A percentile compares a stretch with the other conserved stretches of the same genome.
Evolutionary conservation across 2,888 invertebrate species (phyloP).

Genomic region (Mythimna loreyi): DNA sequence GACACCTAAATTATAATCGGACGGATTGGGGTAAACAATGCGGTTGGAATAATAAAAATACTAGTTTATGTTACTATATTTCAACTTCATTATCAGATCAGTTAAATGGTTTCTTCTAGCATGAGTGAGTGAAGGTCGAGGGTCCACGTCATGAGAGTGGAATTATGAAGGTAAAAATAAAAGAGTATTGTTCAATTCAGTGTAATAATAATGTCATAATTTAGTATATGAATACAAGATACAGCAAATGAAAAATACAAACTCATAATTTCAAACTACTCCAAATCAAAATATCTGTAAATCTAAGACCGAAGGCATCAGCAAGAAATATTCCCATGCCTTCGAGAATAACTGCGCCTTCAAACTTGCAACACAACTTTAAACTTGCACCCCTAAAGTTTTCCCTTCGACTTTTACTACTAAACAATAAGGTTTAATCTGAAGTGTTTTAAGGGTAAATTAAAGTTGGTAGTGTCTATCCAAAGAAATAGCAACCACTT

Average conservation of each 20-base stretch:
- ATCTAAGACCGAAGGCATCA: conserved; percentile 23
- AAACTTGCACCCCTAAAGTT: not conserved
- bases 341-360: conserved; percentile 46
- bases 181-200: too few species aligned
- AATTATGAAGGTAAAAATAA: too few species aligned
- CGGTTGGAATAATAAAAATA: not conserved
- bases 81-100: too few species aligned
- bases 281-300: conserved; percentile 27
- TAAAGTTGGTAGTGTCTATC: conserved; percentile 51
- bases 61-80: too few species aligned
- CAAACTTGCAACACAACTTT: conserved; percentile 50
- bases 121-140: too few species aligned
- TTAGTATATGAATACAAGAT: too few species aligned
- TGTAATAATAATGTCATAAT: too few species aligned
- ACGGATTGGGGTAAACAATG: conserved; percentile 7
- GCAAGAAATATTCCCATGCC: conserved; percentile 62
- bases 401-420: not conserved
- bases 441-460: not conserved
- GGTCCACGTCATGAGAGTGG: too few species aligned
- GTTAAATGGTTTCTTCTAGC: too few species aligned
- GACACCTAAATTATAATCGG: too few species aligned
- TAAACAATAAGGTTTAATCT: conserved; percentile 28
- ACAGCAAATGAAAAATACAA: too few species aligned
- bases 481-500: conserved; percentile 72
- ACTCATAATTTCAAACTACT: conserved; percentile 27